Base-by-base conservation (phyloP, 1,140 invertebrate species). In the Drosophila obscura region DNA sequence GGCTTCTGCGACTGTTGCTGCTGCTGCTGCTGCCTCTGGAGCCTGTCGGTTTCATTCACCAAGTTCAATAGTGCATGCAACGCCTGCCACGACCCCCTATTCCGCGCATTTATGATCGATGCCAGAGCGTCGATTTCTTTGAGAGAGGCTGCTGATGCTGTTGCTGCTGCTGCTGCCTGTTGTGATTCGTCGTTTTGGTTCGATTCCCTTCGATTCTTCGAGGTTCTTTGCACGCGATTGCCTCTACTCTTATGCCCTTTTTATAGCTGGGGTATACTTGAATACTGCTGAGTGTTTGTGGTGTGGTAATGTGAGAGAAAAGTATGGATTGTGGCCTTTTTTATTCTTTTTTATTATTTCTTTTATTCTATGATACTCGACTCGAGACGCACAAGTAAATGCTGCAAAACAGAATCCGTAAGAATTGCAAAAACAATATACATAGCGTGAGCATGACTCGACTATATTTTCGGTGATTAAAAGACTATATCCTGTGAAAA, bases 61-160 rank as follows among this genome's bases (percentile, higher is more conserved):
- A 77, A 88, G 83, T 88, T 88, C 83, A 88, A 88, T 88, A 88
- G 83, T 88, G 83, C 83, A 88, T 88, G 84, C 83, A 80, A 88
- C 69, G 80, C 71, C 61, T 61, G 65, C 75, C 61, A 68, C 63
- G 55, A 81, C 59, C 8, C 51, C 46, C 31, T 55, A n/a, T 39
- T 51, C 57, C 22, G 5, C 8, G 48, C 82, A 80, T 88, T 87
- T 87, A 87, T 88, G 83, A 87, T 87, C 83, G 83, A 87, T 87
- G 75, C 83, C 75, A 76, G 56, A 79, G 74, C 4, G 35, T 79
- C 83, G 83, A 87, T 87, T 87, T 77, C 74, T 72, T 77, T 66
- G 55, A 61, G 61, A 4, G 35, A 39, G 11, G 11, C 35, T 39
- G 9, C 35, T 19, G 19, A 19, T 19, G 28, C 28, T 31, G 28